Evolutionary conservation across 2,888 invertebrate species (phyloP).

Genomic region (Drosophila ustulata): DNA sequence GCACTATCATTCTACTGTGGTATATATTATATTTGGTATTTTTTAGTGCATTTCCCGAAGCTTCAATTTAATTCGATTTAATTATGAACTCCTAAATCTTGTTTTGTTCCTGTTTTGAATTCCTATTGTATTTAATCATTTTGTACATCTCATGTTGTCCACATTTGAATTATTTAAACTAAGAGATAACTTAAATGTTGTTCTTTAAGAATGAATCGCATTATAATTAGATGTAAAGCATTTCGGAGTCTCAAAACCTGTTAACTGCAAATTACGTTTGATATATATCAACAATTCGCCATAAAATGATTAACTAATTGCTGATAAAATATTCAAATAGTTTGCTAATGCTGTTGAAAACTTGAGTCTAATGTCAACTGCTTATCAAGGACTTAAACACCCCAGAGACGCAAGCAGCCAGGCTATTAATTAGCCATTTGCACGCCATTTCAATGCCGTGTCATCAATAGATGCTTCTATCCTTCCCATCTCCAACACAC

Average conservation of each 20-base stretch:
- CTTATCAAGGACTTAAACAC: constrained; percentile 19
- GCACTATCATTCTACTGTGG: constrained; percentile 29
- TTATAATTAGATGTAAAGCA: no score
- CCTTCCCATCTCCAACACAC: background rate
- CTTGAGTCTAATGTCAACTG: background rate
- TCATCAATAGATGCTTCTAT: constrained; percentile 37
- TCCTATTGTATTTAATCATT: no score
- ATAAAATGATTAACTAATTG: background rate
- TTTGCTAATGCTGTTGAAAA: background rate
- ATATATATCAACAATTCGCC: background rate
- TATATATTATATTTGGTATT: constrained; percentile 30
- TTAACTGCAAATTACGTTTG: background rate
- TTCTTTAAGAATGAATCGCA: no score
- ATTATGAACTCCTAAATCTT: no score
- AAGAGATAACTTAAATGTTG: no score
- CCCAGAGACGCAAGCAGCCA: constrained; percentile 9
- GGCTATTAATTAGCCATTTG: constrained; percentile 67
- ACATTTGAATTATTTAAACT: no score
- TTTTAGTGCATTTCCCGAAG: constrained; percentile 4
- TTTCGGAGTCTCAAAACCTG: no score
- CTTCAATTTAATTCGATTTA: background rate
- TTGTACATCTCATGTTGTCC: no score
- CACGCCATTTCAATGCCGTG: constrained; percentile 58
- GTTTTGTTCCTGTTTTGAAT: no score
- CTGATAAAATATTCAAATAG: background rate